Base-by-base conservation (phyloP, 2,797 vertebrate species). In the Glyptemys insculpta region DNA sequence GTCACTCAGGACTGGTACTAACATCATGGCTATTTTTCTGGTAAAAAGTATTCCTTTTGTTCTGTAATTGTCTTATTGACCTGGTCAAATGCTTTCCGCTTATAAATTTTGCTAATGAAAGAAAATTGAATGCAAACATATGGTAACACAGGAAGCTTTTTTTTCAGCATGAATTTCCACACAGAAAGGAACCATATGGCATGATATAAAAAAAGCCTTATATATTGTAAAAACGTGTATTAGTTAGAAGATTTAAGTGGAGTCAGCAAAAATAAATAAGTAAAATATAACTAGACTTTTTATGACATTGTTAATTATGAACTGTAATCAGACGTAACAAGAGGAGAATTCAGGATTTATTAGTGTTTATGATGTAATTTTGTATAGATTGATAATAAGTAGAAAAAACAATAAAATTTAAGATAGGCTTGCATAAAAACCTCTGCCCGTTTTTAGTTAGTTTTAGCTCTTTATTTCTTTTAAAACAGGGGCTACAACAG, bases 401-500 rank as follows among this genome's bases (percentile, higher is more conserved):
- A 47, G 41, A 49, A 49, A 89, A 89, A 68, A 79, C 44, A 62
- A 79, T 57, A 95, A 62, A 37, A 12, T 50, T 88, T 90, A 29
- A 62, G 31, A 81, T 83, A 25, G 1, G 2, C 79, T 85, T 90
- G 57, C 37, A 85, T 72, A 31, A 4, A 81, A 54, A 8, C 15
- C 52, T 80, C n/a, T 31, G 52, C 86, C 25, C 0, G 19, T 90
- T 92, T 88, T 88, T 57, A 76, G 37, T 41, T 72, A 62, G 59
- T 83, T 94, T 94, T 2, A 72, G n/a, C 18, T 57, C 72, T 92
- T 12, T 37, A 25, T 86, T 95, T 92, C 68, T 53, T 86, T 91
- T 49, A 89, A 57, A 95, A 14, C 4, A 62, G 14, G 44, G 11
- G n/a, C 57, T 27, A 62, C n/a, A 85, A 53, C 93, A 44, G 85